Evolutionary conservation across 2,797 vertebrate genomes (phyloP).

Genomic region (Siniperca scherzeri): DNA sequence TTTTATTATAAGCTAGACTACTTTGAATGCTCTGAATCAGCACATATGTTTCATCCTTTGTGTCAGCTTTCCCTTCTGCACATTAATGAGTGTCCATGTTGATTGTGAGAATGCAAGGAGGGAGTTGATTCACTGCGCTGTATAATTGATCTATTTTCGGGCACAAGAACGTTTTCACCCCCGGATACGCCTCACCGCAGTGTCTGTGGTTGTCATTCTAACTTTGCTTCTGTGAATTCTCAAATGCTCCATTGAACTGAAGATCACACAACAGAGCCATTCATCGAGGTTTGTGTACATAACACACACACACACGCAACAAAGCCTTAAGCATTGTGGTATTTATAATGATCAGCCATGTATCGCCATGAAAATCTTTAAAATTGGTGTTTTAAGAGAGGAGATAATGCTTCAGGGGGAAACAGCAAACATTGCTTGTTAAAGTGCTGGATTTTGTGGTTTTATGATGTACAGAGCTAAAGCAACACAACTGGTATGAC

Average conservation of each 20-base stretch:
- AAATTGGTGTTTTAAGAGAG: neutral
- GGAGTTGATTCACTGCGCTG: neutral
- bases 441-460: constrained; percentile 20
- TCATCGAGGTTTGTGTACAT: constrained; percentile 25
- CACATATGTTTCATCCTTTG: constrained; percentile 12
- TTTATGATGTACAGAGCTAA: constrained; percentile 8
- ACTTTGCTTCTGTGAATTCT: constrained; percentile 37
- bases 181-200: constrained; percentile 21
- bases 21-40: neutral
- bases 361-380: constrained; percentile 12
- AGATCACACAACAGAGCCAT: constrained; percentile 55
- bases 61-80: constrained; percentile 14
- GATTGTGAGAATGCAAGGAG: constrained; percentile 28
- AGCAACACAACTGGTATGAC: constrained; percentile 13
- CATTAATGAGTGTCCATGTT: constrained; percentile 31
- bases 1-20: neutral
- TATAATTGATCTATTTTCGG: constrained; percentile 62
- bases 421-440: neutral
- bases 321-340: neutral
- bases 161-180: constrained; percentile 47
- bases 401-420: neutral
- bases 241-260: constrained; percentile 39
- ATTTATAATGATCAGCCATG: constrained; percentile 15
- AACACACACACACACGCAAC: constrained; percentile 7
- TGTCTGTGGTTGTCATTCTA: constrained; percentile 33